Percentiles rank a stretch among this genome's conserved stretches.
phyloP scores from a whole-genome alignment of 2,113 vertebrate genomes.

The Corydoras sp. region DNA sequence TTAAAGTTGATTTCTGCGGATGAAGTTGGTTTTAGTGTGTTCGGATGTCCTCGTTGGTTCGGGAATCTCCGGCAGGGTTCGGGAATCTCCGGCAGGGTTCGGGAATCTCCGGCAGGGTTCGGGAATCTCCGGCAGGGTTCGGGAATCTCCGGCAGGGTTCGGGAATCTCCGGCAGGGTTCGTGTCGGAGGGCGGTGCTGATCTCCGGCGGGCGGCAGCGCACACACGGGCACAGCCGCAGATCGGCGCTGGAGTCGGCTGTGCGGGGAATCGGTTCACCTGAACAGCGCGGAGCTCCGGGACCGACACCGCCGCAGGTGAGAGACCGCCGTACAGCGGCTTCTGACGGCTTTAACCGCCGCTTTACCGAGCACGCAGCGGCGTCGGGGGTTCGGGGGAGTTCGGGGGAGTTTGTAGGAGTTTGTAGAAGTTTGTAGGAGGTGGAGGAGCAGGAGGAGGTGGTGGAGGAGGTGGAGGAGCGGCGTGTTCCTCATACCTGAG shows the following conservation, averaged over 20 bases:
- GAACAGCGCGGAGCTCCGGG: conserved; percentile 24
- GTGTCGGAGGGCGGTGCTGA: neutral
- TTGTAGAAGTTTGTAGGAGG: neutral
- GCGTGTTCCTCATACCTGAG: conserved; percentile 10
- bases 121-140: neutral
- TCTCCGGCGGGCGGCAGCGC: too few species aligned
- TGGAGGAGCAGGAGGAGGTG: neutral
- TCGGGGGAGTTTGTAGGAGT: neutral
- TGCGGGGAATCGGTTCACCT: conserved; percentile 51
- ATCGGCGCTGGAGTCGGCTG: neutral
- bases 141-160: conserved; percentile 22
- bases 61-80: conserved; percentile 22
- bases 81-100: neutral
- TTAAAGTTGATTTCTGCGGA: too few species aligned
- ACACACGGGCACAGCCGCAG: too few species aligned
- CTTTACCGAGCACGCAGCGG: too few species aligned
- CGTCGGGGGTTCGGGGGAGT: neutral
- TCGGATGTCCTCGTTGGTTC: neutral
- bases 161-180: neutral
- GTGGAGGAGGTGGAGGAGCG: neutral
- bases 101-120: neutral
- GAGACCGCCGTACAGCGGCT: too few species aligned
- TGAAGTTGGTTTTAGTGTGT: neutral
- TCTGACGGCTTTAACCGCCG: too few species aligned
- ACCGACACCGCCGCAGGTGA: neutral